Evolutionary conservation across 2,888 invertebrate species (phyloP).

Genomic region (Shargacucullia verbasci): DNA sequence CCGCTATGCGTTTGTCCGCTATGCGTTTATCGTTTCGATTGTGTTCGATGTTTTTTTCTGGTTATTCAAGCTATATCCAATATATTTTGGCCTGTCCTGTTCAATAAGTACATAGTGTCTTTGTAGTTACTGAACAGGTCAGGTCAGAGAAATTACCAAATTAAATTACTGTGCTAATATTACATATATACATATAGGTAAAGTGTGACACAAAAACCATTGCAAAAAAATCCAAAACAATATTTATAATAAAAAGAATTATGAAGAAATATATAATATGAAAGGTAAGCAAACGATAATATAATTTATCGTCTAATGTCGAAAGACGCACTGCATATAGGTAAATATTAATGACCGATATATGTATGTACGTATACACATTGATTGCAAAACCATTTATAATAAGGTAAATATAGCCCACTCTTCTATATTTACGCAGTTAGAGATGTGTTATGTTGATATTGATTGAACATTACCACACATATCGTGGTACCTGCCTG

Average conservation of each 20-base stretch:
- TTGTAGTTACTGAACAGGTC: too few species aligned
- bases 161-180: too few species aligned
- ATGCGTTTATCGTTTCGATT: too few species aligned
- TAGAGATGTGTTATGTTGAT: neutral
- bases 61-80: too few species aligned
- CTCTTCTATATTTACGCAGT: constrained; percentile 12
- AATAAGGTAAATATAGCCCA: constrained; percentile 25
- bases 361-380: constrained; percentile 7
- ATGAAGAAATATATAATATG: constrained; percentile 12
- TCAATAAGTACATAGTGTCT: too few species aligned
- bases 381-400: constrained; percentile 14
- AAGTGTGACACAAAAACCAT: neutral
- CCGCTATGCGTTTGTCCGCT: too few species aligned
- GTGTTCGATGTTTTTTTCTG: too few species aligned
- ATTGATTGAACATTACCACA: too few species aligned
- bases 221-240: neutral
- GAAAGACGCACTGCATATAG: constrained; percentile 14
- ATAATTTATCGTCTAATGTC: constrained; percentile 13
- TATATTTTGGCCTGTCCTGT: too few species aligned
- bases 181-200: too few species aligned
- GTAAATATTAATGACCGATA: constrained; percentile 26
- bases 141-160: too few species aligned
- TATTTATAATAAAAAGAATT: constrained; percentile 2
- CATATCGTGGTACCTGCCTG: too few species aligned
- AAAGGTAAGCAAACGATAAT: constrained; percentile 8